Percentiles rank a stretch among this genome's conserved stretches.
Conservation (phyloP, 64 coral and sea anemone species). For the Montipora capricornis region DNA sequence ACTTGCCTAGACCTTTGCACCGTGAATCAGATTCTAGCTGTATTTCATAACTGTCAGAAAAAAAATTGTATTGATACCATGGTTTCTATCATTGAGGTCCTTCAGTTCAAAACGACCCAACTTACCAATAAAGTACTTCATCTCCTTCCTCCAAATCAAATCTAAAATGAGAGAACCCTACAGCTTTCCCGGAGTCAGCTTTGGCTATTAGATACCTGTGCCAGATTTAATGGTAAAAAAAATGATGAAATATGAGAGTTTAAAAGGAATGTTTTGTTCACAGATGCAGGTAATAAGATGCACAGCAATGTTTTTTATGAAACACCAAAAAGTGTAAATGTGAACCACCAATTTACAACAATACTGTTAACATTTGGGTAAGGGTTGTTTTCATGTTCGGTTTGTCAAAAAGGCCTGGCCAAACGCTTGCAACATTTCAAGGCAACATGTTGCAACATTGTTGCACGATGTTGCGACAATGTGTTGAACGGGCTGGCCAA, state of each 20-base stretch:
- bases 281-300: too few species aligned
- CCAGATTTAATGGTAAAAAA: not conserved
- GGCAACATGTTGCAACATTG: too few species aligned
- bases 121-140: conserved; percentile 98
- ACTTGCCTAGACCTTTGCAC: conserved; percentile 93
- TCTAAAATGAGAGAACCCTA: conserved; percentile 91
- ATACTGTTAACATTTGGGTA: too few species aligned
- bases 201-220: conserved; percentile 90
- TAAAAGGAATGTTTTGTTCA: too few species aligned
- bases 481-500: too few species aligned
- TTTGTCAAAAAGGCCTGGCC: too few species aligned
- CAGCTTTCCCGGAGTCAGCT: conserved; percentile 66
- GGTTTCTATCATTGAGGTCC: not conserved
- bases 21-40: conserved; percentile 84
- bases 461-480: too few species aligned
- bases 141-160: conserved; percentile 98
- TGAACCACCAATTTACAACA: too few species aligned
- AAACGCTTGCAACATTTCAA: too few species aligned
- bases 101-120: not conserved
- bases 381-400: too few species aligned
- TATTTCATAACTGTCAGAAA: conserved; percentile 91
- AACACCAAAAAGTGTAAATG: too few species aligned
- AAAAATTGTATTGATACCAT: not conserved
- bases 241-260: not conserved
- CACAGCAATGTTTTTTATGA: too few species aligned